Percentiles rank a stretch among this genome's conserved stretches.
These are phyloP conservation scores for Holacanthella duospinosa DNA, from an alignment of 2,888 invertebrate genomes.

Conservation along the genomic window DNA sequence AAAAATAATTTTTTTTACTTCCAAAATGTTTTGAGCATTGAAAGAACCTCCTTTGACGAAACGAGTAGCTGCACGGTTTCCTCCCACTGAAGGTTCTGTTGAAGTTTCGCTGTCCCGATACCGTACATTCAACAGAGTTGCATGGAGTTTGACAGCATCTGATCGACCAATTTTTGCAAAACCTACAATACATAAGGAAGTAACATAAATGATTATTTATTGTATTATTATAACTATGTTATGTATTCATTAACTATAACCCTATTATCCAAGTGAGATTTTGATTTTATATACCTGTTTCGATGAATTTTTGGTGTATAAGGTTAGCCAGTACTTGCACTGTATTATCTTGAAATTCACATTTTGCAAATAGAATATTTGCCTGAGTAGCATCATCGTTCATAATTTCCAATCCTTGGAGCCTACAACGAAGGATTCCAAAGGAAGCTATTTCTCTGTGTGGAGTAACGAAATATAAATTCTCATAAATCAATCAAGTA, in stretches of 20 bases:
- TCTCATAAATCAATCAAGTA: neutral
- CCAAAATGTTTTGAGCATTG: constrained; percentile 21
- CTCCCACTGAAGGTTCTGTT: constrained; percentile 36
- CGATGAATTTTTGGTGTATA: constrained; percentile 50
- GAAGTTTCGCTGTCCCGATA: too few species aligned
- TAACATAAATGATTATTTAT: too few species aligned
- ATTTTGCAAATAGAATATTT: constrained; percentile 66
- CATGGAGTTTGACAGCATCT: constrained; percentile 68
- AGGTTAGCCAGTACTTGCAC: constrained; percentile 58
- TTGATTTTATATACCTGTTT: constrained; percentile 47
- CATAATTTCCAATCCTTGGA: constrained; percentile 75
- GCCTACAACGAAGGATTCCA: neutral
- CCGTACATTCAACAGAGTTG: constrained; percentile 70
- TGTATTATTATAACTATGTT: neutral
- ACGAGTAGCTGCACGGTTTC: constrained; percentile 10
- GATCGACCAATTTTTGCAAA: constrained; percentile 46
- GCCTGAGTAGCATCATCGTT: constrained; percentile 80
- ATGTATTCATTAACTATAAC: too few species aligned
- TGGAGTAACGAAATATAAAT: neutral
- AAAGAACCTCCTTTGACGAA: constrained; percentile 21
- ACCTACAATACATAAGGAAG: too few species aligned
- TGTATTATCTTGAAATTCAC: constrained; percentile 43
- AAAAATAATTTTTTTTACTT: neutral
- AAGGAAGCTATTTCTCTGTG: neutral
- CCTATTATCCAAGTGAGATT: constrained; percentile 8